Evolutionary conservation across 2,888 invertebrate species (phyloP), one percentile per base, ranked within the genome.

Genomic region (Reticulitermes lucifugus): DNA sequence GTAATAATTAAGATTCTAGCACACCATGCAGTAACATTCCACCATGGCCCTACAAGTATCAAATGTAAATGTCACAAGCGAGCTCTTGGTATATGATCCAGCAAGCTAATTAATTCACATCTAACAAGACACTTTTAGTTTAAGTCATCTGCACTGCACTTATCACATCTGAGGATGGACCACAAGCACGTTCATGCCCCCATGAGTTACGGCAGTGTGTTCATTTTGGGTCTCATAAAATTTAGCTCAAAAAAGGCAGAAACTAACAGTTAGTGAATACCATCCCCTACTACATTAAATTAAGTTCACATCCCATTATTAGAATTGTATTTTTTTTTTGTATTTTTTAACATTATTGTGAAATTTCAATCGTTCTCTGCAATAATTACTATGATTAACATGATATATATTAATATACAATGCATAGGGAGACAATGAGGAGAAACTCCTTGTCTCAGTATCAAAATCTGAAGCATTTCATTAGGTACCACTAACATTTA

Each of bases 391-490:
- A 81, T 46, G 14, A 43, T 41, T 65, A 80, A 65, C 43, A 41
- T 70, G 81, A 81, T 43, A 81, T 35, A 81, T 22, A 5, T 81
- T 81, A 80, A 35, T 29, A 60, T 80, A 70, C 65, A 81, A 41
- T 70, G 46, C 22, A 77, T 46, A 46, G 77, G 46, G 77, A 46
- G 77, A 12, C 43, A n/a, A 41, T 41, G 35, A 41, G 29, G 7
- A 73, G 21, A 18, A 35, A 35, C 43, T 60, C 70, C 70, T 43
- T 21, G 41, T 29, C 59, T 22, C n/a, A 51, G 35, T 84, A 55
- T 85, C 86, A 86, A 86, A 86, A 86, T 85, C 77, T 86, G 86
- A 86, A 86, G 86, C 86, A 86, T 86, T 86, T 86, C 86, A 79
- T 73, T 9, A 70, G 21, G 35, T 73, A 73, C 35, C 41, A 73